Percentiles rank a stretch among this genome's conserved stretches.
Conservation (phyloP, 1,140 invertebrate species). For the Ganaspis sp. region DNA sequence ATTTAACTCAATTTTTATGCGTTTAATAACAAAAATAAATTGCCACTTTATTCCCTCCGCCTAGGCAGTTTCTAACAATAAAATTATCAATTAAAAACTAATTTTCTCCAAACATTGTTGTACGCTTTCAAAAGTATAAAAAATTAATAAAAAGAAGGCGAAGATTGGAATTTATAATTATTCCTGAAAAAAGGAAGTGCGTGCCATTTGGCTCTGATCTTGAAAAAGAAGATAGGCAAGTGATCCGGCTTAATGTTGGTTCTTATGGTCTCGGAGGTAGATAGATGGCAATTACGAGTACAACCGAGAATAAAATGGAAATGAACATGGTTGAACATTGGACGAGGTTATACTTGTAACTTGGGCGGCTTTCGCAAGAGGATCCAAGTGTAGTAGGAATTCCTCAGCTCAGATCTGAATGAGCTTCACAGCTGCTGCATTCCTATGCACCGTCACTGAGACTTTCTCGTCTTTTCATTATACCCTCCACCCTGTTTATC, state of each 20-base stretch:
- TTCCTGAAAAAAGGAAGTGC: too few species aligned
- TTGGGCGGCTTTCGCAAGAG: slow-evolving; percentile 65
- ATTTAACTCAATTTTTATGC: too few species aligned
- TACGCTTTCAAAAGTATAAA: too few species aligned
- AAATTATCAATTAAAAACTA: too few species aligned
- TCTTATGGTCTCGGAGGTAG: slow-evolving; percentile 36
- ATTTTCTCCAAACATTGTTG: too few species aligned
- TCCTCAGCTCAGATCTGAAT: slow-evolving; percentile 72
- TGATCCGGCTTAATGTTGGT: slow-evolving; percentile 1
- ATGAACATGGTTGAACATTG: slow-evolving; percentile 62
- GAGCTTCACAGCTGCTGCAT: slow-evolving; percentile 73
- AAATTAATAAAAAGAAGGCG: too few species aligned
- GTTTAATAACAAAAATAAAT: too few species aligned
- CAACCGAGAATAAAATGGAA: slow-evolving; percentile 67
- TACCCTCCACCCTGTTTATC: slow-evolving; percentile 52
- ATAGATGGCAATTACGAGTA: slow-evolving; percentile 58
- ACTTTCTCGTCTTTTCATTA: slow-evolving; percentile 63
- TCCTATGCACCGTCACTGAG: slow-evolving; percentile 69
- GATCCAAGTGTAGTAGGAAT: slow-evolving; percentile 68
- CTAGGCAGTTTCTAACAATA: too few species aligned
- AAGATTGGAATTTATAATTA: too few species aligned
- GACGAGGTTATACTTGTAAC: slow-evolving; percentile 69
- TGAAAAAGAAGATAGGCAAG: not conserved
- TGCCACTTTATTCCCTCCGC: too few species aligned
- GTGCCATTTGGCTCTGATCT: not conserved